A percentile compares a stretch with the other conserved stretches of the same genome.
These are phyloP conservation scores for Pitta sordida DNA, from an alignment of 2,113 vertebrate genomes.

Conservation along the genomic window DNA sequence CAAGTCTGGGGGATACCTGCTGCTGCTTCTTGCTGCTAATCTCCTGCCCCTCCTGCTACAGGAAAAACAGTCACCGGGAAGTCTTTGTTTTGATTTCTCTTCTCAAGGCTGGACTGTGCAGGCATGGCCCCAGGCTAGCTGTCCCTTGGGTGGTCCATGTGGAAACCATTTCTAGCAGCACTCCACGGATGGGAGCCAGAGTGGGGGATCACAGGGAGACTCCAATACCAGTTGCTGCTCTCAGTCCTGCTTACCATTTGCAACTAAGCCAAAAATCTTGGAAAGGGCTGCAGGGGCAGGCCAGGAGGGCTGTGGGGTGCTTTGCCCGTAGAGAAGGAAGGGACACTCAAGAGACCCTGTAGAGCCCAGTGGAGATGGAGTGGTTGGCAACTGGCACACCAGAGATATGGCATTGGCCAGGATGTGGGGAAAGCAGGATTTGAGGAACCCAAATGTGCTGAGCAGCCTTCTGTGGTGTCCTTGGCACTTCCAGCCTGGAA, in stretches of 20 bases:
- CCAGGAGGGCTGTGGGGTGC: not conserved
- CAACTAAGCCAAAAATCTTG: not conserved
- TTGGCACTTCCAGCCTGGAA: not conserved
- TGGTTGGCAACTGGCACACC: accelerated
- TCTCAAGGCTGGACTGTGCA: not conserved
- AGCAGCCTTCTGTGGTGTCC: not conserved
- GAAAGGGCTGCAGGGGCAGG: not conserved
- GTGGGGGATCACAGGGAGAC: not conserved
- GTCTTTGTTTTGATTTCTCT: not conserved
- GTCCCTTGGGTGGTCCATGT: accelerated
- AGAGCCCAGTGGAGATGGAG: not conserved
- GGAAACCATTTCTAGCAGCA: not conserved
- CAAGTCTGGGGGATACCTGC: accelerated
- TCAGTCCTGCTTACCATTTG: not conserved
- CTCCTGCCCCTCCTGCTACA: not conserved
- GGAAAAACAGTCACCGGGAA: not conserved
- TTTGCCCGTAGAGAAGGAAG: not conserved
- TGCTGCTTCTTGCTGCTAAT: not conserved
- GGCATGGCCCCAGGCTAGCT: not conserved
- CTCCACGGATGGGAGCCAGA: not conserved
- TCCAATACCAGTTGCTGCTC: not conserved
- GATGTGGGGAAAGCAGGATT: accelerated
- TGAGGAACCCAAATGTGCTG: not conserved
- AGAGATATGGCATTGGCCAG: accelerated
- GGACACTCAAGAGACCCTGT: not conserved